Percentiles rank a stretch among this genome's conserved stretches.
Evolutionary conservation across 2,888 invertebrate species (phyloP).

Genomic region (Drosophila monieri): DNA sequence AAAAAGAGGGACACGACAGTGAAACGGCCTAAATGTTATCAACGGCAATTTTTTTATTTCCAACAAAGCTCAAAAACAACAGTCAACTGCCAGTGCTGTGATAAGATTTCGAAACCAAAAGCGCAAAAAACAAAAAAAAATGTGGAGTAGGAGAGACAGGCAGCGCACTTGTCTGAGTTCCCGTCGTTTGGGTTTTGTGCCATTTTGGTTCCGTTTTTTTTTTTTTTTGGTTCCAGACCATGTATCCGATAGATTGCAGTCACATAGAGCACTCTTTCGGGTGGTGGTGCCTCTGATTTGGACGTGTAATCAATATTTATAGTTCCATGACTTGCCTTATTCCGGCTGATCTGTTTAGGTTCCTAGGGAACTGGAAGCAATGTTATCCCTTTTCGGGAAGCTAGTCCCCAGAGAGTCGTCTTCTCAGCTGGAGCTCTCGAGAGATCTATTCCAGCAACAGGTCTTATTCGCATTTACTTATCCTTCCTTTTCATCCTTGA

Average conservation of each 20-base stretch:
- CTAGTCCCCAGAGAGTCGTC: conserved; percentile 11
- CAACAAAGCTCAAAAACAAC: conserved; percentile 72
- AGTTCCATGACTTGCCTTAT: conserved; percentile 23
- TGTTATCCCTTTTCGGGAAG: conserved; percentile 25
- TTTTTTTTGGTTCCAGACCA: conserved; percentile 24
- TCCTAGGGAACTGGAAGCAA: conserved; percentile 7
- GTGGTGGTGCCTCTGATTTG: conserved; percentile 27
- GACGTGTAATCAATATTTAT: conserved; percentile 29
- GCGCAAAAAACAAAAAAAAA: conserved; percentile 19
- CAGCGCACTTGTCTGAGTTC: conserved; percentile 59
- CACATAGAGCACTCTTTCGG: conserved; percentile 6
- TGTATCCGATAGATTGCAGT: conserved; percentile 31
- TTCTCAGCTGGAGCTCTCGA: conserved; percentile 4
- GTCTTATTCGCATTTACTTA: not conserved
- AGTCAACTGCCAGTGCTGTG: conserved; percentile 56
- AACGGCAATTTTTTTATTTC: conserved; percentile 46
- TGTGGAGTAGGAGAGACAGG: conserved; percentile 35
- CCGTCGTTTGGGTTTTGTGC: conserved; percentile 16
- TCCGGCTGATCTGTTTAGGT: not conserved
- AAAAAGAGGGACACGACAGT: conserved; percentile 26
- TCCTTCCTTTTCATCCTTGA: too few relatives aligned
- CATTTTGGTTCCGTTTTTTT: conserved; percentile 19
- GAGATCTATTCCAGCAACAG: not conserved
- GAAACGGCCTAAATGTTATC: conserved; percentile 62
- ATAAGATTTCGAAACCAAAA: conserved; percentile 61